Base-by-base conservation (phyloP, 2,888 invertebrate species). In the Eustalomyia histrio region DNA sequence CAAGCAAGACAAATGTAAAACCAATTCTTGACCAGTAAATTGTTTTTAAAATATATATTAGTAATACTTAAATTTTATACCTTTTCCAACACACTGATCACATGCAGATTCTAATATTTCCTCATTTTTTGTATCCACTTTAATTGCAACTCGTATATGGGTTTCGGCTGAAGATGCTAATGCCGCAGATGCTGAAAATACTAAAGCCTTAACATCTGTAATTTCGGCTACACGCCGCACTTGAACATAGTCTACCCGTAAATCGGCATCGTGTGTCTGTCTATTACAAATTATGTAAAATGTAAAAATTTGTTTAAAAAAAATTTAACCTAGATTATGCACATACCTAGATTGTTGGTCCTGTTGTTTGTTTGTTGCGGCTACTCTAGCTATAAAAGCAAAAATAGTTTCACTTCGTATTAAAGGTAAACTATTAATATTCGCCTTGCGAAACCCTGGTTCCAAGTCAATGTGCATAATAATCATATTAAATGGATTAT, bases 231-330 rank as follows among this genome's bases (percentile, higher is more conserved):
- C 76, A 5, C 87, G 83, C 4, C 87, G 86, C 8, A 90, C 78
- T 79, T 90, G 90, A 0, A 90, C 90, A 58, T 86, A 90, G 73
- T 90, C 90, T 2, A 89, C 85, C n/a, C 87, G 76, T 14, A 87
- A 85, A 74, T 89, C 88, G 3, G 81, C 82, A 35, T 86, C 86
- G 33, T 86, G 79, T 52, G 16, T 82, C 39, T n/a, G 81, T 52
- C 83, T 82, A 18, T 85, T 85, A 29, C 58, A 63, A 58, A 14
- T 29, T 29, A 29, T 29, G 29, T 29, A 29, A 33, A 50, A 52
- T 29, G 29, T 29, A 6, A 47, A 35, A 16, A 12, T 29, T 55
- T 16, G 5, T 24, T 33, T 29, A n/a, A n/a, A n/a, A 35, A 24
- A 55, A 21, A n/a, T 17, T 7, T 29, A 29, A 12, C 60, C 5